Percentiles rank a stretch among this genome's conserved stretches.
phyloP scores from a whole-genome alignment of 2,888 invertebrate species.

The Bhutanitis thaidina region DNA sequence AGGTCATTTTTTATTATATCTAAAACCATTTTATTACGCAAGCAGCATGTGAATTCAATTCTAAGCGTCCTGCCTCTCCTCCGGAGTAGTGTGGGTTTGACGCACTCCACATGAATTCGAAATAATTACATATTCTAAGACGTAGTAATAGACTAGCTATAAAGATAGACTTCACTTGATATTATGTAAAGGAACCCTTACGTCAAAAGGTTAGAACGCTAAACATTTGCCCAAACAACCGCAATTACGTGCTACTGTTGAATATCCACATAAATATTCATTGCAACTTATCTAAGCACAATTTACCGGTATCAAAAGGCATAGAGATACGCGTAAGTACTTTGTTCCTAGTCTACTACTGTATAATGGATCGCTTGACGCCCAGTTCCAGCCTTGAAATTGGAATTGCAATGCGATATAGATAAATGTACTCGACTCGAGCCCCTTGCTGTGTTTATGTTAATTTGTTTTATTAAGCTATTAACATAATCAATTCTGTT shows the following conservation, averaged over 20 bases:
- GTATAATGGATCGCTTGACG: conserved; percentile 39
- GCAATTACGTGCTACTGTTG: conserved; percentile 4
- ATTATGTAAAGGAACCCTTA: no score
- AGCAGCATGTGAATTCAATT: no score
- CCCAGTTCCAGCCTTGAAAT: conserved; percentile 47
- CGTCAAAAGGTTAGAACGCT: not conserved
- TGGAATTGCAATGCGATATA: conserved; percentile 46
- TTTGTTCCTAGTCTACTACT: conserved; percentile 22
- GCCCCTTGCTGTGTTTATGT: conserved; percentile 40
- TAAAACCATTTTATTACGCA: no score
- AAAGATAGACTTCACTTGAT: no score
- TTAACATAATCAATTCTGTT: conserved; percentile 36
- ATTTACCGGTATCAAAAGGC: conserved; percentile 16
- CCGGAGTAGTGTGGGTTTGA: no score
- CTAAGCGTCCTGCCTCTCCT: no score
- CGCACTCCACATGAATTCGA: no score
- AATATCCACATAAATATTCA: conserved; percentile 17
- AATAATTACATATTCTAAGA: no score
- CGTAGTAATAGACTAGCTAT: no score
- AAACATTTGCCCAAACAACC: not conserved
- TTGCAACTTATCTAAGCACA: conserved; percentile 16
- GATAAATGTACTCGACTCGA: conserved; percentile 43
- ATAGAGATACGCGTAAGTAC: conserved; percentile 11
- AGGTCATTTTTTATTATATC: no score
- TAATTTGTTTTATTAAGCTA: conserved; percentile 54